phyloP scores from a whole-genome alignment of 2,888 invertebrate genomes.

The Dendrolimus houi region DNA sequence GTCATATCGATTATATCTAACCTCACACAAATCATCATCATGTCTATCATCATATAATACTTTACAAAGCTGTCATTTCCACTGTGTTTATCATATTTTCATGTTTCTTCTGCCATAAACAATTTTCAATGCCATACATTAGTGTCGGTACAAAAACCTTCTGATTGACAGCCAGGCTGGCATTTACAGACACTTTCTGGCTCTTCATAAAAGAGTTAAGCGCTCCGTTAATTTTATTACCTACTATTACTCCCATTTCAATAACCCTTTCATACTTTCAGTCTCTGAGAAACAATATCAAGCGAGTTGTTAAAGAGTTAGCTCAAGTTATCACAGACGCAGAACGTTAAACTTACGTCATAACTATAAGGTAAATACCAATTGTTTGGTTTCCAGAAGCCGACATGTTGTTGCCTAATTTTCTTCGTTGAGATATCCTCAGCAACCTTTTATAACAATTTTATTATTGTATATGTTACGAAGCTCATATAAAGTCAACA shows the following conservation, averaged over 20 bases:
- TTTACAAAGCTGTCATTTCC: not conserved
- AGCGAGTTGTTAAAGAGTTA: no score
- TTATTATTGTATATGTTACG: no score
- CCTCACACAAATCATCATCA: no score
- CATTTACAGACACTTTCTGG: not conserved
- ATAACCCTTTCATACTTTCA: not conserved
- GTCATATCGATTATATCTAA: not conserved
- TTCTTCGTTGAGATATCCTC: conserved; percentile 4
- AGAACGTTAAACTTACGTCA: conserved; percentile 29
- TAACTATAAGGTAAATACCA: conserved; percentile 30
- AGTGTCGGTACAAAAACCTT: not conserved
- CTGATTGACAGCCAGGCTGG: not conserved
- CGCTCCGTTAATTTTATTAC: not conserved
- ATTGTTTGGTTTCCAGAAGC: conserved; percentile 15
- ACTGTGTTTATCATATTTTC: not conserved
- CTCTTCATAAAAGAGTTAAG: not conserved
- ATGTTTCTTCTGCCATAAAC: not conserved
- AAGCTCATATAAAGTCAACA: not conserved
- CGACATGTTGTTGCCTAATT: not conserved
- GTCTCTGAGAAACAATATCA: not conserved
- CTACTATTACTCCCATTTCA: not conserved
- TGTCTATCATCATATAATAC: not conserved
- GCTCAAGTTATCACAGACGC: not conserved
- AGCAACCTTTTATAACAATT: no score
- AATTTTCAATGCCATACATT: not conserved